Percentiles rank a stretch among this genome's conserved stretches.
Evolutionary conservation across 2,888 invertebrate species (phyloP).

Genomic region (Drosophila neotestacea): DNA sequence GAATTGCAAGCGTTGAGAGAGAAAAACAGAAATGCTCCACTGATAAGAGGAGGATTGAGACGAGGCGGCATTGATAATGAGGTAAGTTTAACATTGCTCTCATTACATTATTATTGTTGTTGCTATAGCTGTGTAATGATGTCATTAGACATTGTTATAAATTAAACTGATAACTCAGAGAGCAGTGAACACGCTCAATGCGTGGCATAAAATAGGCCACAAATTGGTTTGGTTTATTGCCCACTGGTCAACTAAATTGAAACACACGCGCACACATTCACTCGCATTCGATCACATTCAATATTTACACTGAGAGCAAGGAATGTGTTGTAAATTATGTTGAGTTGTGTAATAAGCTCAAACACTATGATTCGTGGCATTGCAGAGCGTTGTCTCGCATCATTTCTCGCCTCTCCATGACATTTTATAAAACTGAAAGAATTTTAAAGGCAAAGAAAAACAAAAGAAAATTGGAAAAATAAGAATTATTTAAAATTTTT

Average conservation of each 20-base stretch:
- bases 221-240: conserved; percentile 47
- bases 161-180: conserved; percentile 32
- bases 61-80: conserved; percentile 71
- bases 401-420: neutral
- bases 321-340: neutral
- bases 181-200: conserved; percentile 16
- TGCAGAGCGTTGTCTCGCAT: neutral
- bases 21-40: conserved; percentile 53
- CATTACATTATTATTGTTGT: conserved; percentile 41
- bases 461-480: too few relatives aligned
- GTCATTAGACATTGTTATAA: conserved; percentile 66
- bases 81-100: conserved; percentile 75
- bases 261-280: conserved; percentile 14
- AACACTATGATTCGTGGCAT: conserved; percentile 5
- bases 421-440: neutral
- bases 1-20: conserved; percentile 70
- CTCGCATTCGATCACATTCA: conserved; percentile 2
- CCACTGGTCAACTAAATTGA: conserved; percentile 41
- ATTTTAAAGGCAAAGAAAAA: too few relatives aligned
- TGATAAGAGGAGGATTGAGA: conserved; percentile 47
- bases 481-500: too few relatives aligned
- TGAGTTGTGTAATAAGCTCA: conserved; percentile 7
- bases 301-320: conserved; percentile 32
- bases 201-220: conserved; percentile 46
- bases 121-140: conserved; percentile 46